Percentiles rank a stretch among this genome's conserved stretches.
Conservation (phyloP, 2,797 vertebrate genomes). For the Bufotes viridis region DNA sequence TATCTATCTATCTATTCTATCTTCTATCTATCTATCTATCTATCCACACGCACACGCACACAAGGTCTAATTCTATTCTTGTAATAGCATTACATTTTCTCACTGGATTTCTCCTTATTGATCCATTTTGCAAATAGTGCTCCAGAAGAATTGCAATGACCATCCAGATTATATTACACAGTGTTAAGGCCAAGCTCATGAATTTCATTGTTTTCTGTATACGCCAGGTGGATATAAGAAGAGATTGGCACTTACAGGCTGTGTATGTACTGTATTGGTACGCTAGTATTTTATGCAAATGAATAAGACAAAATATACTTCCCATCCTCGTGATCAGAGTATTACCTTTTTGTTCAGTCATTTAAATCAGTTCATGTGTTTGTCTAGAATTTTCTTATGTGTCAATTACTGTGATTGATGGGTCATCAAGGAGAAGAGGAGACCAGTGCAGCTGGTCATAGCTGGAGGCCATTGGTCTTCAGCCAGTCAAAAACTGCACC, state of each 20-base stretch:
- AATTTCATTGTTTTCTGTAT: neutral
- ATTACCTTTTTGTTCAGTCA: neutral
- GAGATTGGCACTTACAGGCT: neutral
- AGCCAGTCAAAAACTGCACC: no score
- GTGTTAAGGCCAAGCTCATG: neutral
- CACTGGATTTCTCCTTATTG: neutral
- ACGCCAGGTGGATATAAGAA: neutral
- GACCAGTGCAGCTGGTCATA: no score
- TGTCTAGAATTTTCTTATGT: neutral
- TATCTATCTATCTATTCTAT: no score
- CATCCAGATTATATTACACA: neutral
- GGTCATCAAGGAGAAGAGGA: no score
- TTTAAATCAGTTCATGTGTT: neutral
- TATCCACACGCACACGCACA: no score
- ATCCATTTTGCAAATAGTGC: constrained; percentile 9
- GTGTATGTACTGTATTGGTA: no score
- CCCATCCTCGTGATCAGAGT: neutral
- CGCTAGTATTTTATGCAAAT: no score
- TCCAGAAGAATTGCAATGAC: constrained; percentile 18
- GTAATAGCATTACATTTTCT: constrained; percentile 14
- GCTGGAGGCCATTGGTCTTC: no score
- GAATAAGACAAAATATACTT: neutral
- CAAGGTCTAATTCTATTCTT: neutral
- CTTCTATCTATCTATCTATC: no score
- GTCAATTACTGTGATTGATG: neutral